These are phyloP conservation scores for Sebastes matsubarae DNA, from an alignment of 2,797 vertebrate genomes.

Conservation along the genomic window DNA sequence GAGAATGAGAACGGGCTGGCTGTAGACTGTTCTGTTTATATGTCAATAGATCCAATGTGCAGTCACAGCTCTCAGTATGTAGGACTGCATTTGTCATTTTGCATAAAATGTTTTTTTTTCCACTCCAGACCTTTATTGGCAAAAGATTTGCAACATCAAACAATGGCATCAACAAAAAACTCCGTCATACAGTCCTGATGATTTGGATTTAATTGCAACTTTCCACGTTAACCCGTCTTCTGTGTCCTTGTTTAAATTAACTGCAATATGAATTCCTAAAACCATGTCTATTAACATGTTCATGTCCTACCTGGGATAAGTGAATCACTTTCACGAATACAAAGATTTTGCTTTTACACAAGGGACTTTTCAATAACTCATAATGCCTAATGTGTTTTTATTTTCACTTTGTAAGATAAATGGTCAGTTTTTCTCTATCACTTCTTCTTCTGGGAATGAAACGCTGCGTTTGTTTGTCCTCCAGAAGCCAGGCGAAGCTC, in stretches of 20 bases:
- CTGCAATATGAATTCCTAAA: neutral
- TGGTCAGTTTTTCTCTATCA: neutral
- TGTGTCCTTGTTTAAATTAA: neutral
- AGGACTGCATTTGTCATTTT: neutral
- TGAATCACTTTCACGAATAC: neutral
- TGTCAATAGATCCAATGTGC: neutral
- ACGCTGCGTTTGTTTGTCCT: conserved; percentile 37
- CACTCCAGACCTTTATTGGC: neutral
- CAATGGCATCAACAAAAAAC: neutral
- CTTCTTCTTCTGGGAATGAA: conserved; percentile 24
- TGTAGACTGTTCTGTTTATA: neutral
- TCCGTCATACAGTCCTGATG: neutral
- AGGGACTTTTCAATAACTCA: neutral
- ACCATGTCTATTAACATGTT: neutral
- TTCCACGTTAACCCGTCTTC: neutral
- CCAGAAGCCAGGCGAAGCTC: conserved; percentile 30
- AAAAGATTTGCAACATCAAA: neutral
- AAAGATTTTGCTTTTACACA: neutral
- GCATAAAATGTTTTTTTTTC: neutral
- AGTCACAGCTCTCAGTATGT: neutral
- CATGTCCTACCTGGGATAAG: neutral
- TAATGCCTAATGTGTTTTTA: conserved; percentile 3
- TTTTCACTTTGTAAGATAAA: conserved; percentile 4
- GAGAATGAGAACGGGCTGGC: neutral
- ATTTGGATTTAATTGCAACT: neutral